Percentiles rank a stretch among this genome's conserved stretches.
These are phyloP conservation scores for Latrodectus hesperus DNA, from an alignment of 2,888 invertebrate genomes.

Conservation along the genomic window DNA sequence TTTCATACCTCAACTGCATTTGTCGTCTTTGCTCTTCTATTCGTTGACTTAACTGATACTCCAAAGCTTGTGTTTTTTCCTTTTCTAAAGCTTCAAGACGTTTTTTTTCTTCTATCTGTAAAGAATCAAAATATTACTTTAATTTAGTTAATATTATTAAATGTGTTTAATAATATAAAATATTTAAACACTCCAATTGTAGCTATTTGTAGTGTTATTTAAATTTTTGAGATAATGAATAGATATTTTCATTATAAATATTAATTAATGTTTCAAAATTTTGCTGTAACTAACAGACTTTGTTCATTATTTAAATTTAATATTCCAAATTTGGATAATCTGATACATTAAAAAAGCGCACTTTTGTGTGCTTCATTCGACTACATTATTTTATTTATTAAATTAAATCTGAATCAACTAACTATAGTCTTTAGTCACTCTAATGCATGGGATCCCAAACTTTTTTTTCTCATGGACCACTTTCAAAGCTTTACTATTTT, in stretches of 20 bases:
- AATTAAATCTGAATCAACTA: too few species aligned
- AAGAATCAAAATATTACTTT: neutral
- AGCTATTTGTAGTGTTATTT: neutral
- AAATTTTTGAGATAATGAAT: neutral
- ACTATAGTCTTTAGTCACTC: too few species aligned
- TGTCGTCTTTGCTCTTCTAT: constrained; percentile 36
- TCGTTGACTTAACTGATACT: constrained; percentile 33
- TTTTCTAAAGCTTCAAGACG: constrained; percentile 34
- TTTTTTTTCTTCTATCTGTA: constrained; percentile 54
- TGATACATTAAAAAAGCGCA: too few species aligned
- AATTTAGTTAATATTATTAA: neutral
- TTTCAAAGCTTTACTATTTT: too few species aligned
- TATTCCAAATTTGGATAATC: too few species aligned
- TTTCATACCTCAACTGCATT: constrained; percentile 58
- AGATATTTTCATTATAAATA: neutral
- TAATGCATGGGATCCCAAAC: too few species aligned
- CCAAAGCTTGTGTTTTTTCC: neutral
- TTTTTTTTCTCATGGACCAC: too few species aligned
- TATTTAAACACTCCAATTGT: neutral
- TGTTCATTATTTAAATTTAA: too few species aligned
- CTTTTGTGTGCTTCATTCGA: too few species aligned
- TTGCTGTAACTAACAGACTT: too few species aligned
- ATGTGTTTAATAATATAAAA: neutral
- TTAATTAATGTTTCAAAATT: too few species aligned
- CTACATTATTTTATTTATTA: too few species aligned